Base-by-base conservation (phyloP, 2,797 vertebrate species). In the Anguilla anguilla region DNA sequence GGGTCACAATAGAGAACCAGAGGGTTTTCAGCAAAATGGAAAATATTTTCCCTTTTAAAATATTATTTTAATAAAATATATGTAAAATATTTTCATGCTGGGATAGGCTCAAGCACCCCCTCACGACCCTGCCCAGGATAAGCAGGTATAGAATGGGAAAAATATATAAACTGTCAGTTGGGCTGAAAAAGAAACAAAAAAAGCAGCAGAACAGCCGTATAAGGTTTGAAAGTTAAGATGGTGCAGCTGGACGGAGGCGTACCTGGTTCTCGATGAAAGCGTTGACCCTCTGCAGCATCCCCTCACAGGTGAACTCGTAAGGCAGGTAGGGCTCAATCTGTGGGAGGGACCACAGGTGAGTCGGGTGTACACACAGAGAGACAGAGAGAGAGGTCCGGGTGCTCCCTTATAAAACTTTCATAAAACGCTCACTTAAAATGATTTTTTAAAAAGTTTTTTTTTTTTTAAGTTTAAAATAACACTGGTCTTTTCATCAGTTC, bases 241-340 rank as follows among this genome's bases (percentile, higher is more conserved):
- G n/a, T 22, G 31, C 10, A 72, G 83, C 43, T 61, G 31, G 59
- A 49, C n/a, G 25, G 6, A 9, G 28, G 17, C 7, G 17, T 93
- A 99, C 98, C 98, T 99, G 98, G 90, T 96, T 98, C 91, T 99
- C 97, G 0, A 99, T 99, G 93, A 99, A 99, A 2, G 96, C 97
- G 0, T 99, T 98, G 94, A 99, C 97, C 92, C 98, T 95, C 96
- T 99, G 98, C 4, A 99, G 96, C 98, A 99, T 98, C 85, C 98
- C 98, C 92, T 99, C 98, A 13, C 98, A 99, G 0, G 98, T 99
- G 94, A 99, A 99, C 93, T 99, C 98, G 0, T 98, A 99, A 0
- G 98, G 98, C 95, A 99, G 96, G 92, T 99, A 99, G 0, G 98
- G 98, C 92, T 99, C 98, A n/a, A 97, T 98, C 98, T 99, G 94